phyloP scores from a whole-genome alignment of 2,888 invertebrate genomes.

The Odontothrips loti region DNA sequence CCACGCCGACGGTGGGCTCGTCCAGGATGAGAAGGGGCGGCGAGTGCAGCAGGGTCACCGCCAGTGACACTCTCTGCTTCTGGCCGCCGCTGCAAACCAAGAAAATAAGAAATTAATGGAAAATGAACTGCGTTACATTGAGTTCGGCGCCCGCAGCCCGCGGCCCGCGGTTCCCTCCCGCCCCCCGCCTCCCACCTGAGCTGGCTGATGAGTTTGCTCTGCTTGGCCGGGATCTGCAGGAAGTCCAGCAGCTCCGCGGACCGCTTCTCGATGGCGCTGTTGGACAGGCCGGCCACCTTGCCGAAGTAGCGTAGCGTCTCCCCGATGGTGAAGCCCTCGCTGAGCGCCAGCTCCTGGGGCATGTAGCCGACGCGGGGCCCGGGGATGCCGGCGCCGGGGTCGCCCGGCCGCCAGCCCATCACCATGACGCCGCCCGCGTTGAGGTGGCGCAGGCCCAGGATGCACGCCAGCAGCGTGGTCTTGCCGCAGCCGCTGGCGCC shows the following conservation, averaged over 20 bases:
- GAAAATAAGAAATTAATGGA: too few relatives aligned
- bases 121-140: too few relatives aligned
- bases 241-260: constrained; percentile 6
- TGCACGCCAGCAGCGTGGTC: constrained; percentile 50
- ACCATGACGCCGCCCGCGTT: constrained; percentile 47
- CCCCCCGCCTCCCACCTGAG: background rate
- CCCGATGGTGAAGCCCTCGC: constrained; percentile 6
- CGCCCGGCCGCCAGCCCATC: constrained; percentile 48
- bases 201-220: background rate
- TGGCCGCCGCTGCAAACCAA: constrained; percentile 51
- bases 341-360: constrained; percentile 51
- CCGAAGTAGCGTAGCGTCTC: background rate
- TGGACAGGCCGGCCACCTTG: background rate
- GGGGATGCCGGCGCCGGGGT: constrained; percentile 59
- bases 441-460: constrained; percentile 47
- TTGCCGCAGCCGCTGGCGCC: constrained; percentile 53
- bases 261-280: background rate
- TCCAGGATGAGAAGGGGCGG: constrained; percentile 51
- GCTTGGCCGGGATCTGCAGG: background rate
- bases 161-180: too few relatives aligned
- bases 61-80: constrained; percentile 50
- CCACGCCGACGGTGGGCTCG: constrained; percentile 53
- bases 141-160: too few relatives aligned
- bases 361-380: constrained; percentile 77
- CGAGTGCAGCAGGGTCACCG: constrained; percentile 50